These are phyloP conservation scores for Cynoglossus semilaevis DNA, from an alignment of 2,113 vertebrate species.

Conservation along the genomic window DNA sequence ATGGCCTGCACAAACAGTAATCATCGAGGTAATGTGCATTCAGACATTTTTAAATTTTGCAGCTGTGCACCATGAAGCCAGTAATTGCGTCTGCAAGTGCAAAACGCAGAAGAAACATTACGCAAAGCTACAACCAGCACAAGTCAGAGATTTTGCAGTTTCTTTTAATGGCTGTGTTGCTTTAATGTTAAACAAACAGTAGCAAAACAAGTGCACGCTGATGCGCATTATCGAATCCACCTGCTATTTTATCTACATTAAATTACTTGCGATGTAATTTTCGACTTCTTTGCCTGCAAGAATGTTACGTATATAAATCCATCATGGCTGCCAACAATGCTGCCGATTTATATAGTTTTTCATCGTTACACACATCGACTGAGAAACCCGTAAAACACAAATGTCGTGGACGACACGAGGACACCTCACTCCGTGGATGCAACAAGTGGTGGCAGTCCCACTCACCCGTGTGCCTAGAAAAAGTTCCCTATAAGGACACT, in stretches of 20 bases:
- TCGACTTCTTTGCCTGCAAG: neutral
- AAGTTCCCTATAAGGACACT: slow-evolving; percentile 59
- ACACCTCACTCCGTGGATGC: slow-evolving; percentile 2
- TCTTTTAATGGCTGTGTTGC: no score
- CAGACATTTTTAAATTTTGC: no score
- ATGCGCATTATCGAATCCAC: rapidly evolving
- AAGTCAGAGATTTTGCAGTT: no score
- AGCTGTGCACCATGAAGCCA: no score
- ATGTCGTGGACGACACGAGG: no score
- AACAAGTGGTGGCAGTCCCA: slow-evolving; percentile 63
- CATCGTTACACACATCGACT: neutral
- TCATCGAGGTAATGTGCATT: no score
- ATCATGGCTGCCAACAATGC: slow-evolving; percentile 53
- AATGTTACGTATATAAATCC: slow-evolving; percentile 5
- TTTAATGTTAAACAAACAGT: neutral
- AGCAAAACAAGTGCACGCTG: neutral
- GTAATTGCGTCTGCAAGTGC: no score
- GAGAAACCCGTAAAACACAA: neutral
- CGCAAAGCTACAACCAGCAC: no score
- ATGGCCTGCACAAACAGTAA: no score
- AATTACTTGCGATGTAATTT: rapidly evolving
- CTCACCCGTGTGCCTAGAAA: slow-evolving; percentile 63
- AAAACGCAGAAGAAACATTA: no score
- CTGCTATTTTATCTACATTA: neutral
- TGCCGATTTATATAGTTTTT: slow-evolving; percentile 5